These are phyloP conservation scores for Acanthurus lineatus DNA, from an alignment of 2,797 vertebrate species.

Conservation along the genomic window DNA sequence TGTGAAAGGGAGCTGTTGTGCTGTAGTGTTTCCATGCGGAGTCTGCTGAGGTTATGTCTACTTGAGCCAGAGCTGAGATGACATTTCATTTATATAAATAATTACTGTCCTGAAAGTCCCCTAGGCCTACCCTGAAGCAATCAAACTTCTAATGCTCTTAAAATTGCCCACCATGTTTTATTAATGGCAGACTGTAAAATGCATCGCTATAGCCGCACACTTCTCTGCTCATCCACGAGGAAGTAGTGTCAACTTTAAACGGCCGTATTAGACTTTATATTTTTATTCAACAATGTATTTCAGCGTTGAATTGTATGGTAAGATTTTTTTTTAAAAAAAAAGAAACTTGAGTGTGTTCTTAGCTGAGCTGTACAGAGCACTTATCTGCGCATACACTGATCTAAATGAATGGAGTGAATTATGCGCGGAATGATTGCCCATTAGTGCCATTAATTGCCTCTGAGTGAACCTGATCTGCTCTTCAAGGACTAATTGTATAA, in stretches of 20 bases:
- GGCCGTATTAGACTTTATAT: slow-evolving; percentile 51
- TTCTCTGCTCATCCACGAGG: slow-evolving; percentile 61
- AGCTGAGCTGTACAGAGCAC: slow-evolving; percentile 36
- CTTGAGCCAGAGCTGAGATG: slow-evolving; percentile 86
- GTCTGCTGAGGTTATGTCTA: slow-evolving; percentile 77
- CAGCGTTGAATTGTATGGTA: slow-evolving; percentile 25
- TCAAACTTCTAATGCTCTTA: slow-evolving; percentile 88
- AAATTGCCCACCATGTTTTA: slow-evolving; percentile 85
- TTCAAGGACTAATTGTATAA: slow-evolving; percentile 64
- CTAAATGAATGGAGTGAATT: slow-evolving; percentile 55
- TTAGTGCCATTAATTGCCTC: slow-evolving; percentile 72
- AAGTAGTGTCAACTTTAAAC: slow-evolving; percentile 73
- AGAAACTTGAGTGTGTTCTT: slow-evolving; percentile 24
- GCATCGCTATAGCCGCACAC: slow-evolving; percentile 69
- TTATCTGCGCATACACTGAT: slow-evolving; percentile 42
- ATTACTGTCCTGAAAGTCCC: slow-evolving; percentile 85
- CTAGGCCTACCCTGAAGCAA: slow-evolving; percentile 83
- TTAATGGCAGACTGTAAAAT: slow-evolving; percentile 80
- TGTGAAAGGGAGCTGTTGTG: slow-evolving; percentile 63
- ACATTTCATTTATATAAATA: slow-evolving; percentile 89
- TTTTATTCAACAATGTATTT: slow-evolving; percentile 63
- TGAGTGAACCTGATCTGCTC: slow-evolving; percentile 66
- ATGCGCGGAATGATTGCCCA: slow-evolving; percentile 58
- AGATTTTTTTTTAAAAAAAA: neutral
- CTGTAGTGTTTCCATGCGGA: slow-evolving; percentile 62